phyloP scores from a whole-genome alignment of 2,888 invertebrate genomes.

The Lasioglossum oenotherae region DNA sequence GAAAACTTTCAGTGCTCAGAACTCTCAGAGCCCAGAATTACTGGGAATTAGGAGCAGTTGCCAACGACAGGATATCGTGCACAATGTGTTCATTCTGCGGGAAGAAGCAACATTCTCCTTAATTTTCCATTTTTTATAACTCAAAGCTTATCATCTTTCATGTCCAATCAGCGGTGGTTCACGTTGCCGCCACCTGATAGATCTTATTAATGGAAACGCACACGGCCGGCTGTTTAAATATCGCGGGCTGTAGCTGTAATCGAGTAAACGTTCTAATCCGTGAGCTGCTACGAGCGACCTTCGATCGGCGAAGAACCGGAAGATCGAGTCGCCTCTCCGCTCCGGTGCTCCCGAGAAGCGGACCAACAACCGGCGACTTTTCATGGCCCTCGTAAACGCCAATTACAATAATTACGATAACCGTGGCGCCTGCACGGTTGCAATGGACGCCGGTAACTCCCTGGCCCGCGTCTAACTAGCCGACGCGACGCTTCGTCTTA shows the following conservation, averaged over 20 bases:
- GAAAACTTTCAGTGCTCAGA: too few species aligned
- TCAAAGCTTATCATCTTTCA: not conserved
- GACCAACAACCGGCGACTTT: conserved; percentile 66
- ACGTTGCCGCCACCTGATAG: not conserved
- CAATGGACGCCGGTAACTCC: conserved; percentile 53
- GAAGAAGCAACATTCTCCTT: not conserved
- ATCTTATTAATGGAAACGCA: not conserved
- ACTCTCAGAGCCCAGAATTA: too few species aligned
- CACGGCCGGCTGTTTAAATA: not conserved
- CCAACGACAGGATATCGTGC: too few species aligned
- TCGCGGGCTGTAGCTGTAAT: not conserved
- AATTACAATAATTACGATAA: conserved; percentile 80
- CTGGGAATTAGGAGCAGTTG: too few species aligned
- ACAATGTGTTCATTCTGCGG: too few species aligned
- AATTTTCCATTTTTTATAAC: not conserved
- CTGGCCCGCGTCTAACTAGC: conserved; percentile 46
- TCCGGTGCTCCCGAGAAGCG: conserved; percentile 66
- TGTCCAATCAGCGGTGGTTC: not conserved
- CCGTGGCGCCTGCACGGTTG: conserved; percentile 71
- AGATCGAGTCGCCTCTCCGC: conserved; percentile 75
- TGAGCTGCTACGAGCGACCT: conserved; percentile 56
- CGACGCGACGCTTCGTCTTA: conserved; percentile 30
- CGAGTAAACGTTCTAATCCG: conserved; percentile 35
- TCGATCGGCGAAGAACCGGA: conserved; percentile 71
- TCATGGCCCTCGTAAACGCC: conserved; percentile 72